Conservation (phyloP, 2,888 invertebrate species). For the Ormyrus labotus region DNA sequence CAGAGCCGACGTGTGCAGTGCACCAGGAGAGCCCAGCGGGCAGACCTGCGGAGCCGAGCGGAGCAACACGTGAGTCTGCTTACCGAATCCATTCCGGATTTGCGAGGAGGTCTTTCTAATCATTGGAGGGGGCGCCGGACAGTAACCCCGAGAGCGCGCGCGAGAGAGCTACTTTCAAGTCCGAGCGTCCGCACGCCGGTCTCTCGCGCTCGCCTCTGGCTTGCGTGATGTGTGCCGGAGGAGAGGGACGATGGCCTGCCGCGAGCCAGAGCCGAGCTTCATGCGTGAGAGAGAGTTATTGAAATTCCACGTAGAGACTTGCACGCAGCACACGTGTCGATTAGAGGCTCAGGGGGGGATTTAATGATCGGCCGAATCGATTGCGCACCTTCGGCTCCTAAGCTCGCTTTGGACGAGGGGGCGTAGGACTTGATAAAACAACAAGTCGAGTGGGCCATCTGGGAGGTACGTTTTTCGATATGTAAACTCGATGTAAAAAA, state of each 20-base stretch:
- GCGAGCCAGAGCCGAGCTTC: background rate
- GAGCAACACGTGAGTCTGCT: slow-evolving; percentile 20
- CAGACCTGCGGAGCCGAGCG: background rate
- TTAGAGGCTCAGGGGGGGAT: background rate
- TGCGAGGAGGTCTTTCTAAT: slow-evolving; percentile 38
- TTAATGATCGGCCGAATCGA: slow-evolving; percentile 28
- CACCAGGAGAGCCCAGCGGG: background rate
- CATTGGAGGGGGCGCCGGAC: slow-evolving; percentile 10
- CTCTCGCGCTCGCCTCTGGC: too few species aligned
- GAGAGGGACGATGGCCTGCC: background rate
- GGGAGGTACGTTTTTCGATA: too few species aligned
- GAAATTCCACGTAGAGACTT: slow-evolving; percentile 25
- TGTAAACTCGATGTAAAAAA: too few species aligned
- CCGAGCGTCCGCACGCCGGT: too few species aligned
- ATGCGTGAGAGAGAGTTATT: background rate
- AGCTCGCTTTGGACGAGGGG: too few species aligned
- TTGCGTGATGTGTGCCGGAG: too few species aligned
- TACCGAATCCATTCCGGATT: slow-evolving; percentile 13
- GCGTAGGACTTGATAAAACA: too few species aligned
- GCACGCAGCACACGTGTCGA: slow-evolving; percentile 3
- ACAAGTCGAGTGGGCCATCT: too few species aligned
- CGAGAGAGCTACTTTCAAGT: too few species aligned
- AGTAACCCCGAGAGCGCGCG: slow-evolving; percentile 25
- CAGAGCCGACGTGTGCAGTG: background rate
- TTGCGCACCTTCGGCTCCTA: background rate